Base-by-base conservation (phyloP, 92 coral and sea anemone genomes). In the Phenganax subtilis region DNA sequence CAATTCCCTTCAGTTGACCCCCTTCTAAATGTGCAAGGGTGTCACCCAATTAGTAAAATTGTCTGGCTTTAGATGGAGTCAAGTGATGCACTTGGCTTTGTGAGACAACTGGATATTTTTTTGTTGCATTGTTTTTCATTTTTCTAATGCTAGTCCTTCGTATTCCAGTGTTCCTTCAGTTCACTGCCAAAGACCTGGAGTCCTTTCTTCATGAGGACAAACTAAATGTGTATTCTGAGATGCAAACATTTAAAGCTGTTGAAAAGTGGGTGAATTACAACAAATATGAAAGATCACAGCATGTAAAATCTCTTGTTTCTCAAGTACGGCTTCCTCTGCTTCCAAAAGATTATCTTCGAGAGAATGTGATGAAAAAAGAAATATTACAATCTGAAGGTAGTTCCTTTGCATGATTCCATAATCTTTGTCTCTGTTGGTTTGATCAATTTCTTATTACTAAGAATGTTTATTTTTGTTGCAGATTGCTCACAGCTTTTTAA, bases 221-320 rank as follows among this genome's bases (percentile, higher is more conserved):
- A 75, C 85, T 91, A 37, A 86, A 80, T 56, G 88, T 88, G 11
- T 85, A 87, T 67, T 89, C 91, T 6, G 97, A 91, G 68, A 77
- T 80, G 9, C 76, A 82, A 20, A 82, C 87, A 16, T 89, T 87
- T 74, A 86, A 87, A 77, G 81, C 88, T 10, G 90, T 87, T 60
- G 76, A 87, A 73, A 85, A 80, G 83, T 91, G 93, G 92, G 75
- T 91, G 52, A 81, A 79, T 27, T 80, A 81, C 60, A 87, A 89
- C 59, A 82, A 82, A 76, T 81, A 80, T 8, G 58, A 84, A 56
- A 75, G 91, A 64, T 14, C 81, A 15, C 51, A 84, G 55, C 83
- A 80, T 27, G 77, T 87, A 0, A 85, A 89, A 55, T 54, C 55
- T n/a, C 80, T 87, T 57, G 57, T 89, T 14, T 66, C 82, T 55